These are phyloP conservation scores for Cyrtonyx montezumae DNA, from an alignment of 2,113 vertebrate genomes.

Conservation along the genomic window DNA sequence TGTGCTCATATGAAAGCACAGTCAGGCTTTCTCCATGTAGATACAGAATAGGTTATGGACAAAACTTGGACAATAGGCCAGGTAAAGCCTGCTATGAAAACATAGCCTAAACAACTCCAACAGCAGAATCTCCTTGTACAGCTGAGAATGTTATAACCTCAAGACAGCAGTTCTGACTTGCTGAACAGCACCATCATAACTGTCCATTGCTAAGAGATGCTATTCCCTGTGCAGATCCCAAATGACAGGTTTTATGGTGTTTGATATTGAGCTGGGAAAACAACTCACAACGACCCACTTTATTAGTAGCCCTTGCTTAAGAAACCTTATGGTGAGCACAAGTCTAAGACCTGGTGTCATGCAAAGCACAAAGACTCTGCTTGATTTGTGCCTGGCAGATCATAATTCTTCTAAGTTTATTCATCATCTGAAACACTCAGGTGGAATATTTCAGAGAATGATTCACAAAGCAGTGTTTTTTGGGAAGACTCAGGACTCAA, in stretches of 20 bases:
- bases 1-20: neutral
- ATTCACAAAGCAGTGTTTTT: neutral
- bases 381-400: neutral
- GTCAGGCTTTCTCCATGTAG: neutral
- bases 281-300: neutral
- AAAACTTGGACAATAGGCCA: neutral
- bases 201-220: conserved; percentile 17
- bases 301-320: conserved; percentile 10
- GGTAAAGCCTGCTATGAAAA: neutral
- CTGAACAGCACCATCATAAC: neutral
- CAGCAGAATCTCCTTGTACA: neutral
- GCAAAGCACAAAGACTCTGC: neutral
- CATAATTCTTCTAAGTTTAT: neutral
- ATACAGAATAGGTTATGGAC: neutral
- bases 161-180: conserved; percentile 37
- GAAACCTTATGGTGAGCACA: neutral
- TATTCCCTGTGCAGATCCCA: conserved; percentile 17
- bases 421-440: neutral
- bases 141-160: conserved; percentile 24
- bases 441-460: neutral
- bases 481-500: neutral
- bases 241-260: conserved; percentile 39
- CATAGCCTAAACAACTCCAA: neutral
- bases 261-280: conserved; percentile 13
- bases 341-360: neutral